Percentiles rank a stretch among this genome's conserved stretches.
Evolutionary conservation across 1,140 invertebrate genomes (phyloP).

Genomic region (Coptotermes formosanus): DNA sequence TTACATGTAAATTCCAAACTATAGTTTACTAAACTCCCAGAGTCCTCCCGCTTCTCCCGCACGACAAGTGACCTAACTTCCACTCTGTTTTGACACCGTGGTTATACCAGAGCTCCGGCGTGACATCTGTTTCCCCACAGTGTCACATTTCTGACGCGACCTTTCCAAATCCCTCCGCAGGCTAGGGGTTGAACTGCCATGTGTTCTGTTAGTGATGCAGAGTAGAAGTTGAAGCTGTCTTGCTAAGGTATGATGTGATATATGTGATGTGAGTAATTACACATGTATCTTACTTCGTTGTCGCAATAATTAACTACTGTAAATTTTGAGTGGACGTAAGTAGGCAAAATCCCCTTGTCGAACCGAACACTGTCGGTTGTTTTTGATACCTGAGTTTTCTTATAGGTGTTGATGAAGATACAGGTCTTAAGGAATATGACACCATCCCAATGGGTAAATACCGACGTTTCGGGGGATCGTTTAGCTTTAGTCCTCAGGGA

Average conservation of each 20-base stretch:
- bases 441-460: too few relatives aligned
- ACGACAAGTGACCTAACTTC: background rate
- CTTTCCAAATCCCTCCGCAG: conserved; percentile 1
- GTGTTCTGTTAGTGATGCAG: background rate
- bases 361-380: too few relatives aligned
- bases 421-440: too few relatives aligned
- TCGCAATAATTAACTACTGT: too few relatives aligned
- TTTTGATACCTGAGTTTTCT: too few relatives aligned
- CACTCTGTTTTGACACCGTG: background rate
- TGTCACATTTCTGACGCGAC: conserved; percentile 14
- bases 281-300: background rate
- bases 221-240: background rate
- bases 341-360: too few relatives aligned
- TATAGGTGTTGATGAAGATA: too few relatives aligned
- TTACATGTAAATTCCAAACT: background rate
- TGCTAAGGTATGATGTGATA: background rate
- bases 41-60: background rate
- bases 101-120: background rate
- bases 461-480: too few relatives aligned
- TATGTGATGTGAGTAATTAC: background rate
- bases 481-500: too few relatives aligned
- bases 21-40: background rate
- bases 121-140: conserved; percentile 9
- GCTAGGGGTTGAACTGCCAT: background rate
- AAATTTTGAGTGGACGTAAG: too few relatives aligned